Evolutionary conservation across 2,797 vertebrate species (phyloP).

Genomic region (Scyliorhinus canicula): DNA sequence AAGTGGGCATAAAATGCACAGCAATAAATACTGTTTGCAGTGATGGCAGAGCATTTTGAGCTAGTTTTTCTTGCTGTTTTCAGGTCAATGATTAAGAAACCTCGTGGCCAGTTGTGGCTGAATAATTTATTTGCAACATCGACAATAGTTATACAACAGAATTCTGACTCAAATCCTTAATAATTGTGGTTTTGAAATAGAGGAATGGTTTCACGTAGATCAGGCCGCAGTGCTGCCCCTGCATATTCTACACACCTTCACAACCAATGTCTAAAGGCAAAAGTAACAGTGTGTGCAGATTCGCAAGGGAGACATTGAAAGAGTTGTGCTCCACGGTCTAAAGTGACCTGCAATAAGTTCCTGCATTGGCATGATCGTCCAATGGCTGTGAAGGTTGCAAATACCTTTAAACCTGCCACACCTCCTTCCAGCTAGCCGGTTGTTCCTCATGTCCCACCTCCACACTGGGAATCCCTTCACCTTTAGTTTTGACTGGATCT

Average conservation of each 20-base stretch:
- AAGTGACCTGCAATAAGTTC: background rate
- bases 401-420: background rate
- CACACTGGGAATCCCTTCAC: background rate
- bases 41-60: background rate
- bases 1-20: background rate
- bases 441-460: background rate
- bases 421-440: background rate
- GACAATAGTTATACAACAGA: background rate
- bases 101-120: background rate
- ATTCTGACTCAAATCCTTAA: too few species aligned
- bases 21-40: background rate
- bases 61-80: background rate
- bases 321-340: background rate
- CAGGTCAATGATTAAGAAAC: background rate
- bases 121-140: background rate
- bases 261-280: background rate
- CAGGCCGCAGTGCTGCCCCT: background rate
- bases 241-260: background rate
- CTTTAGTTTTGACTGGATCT: background rate
- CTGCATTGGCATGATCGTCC: background rate
- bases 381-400: background rate
- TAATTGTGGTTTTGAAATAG: background rate
- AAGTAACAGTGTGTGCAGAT: background rate
- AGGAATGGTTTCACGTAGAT: background rate
- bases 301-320: background rate